These are phyloP conservation scores for Platyura marginata DNA, from an alignment of 1,140 invertebrate genomes.

Conservation along the genomic window DNA sequence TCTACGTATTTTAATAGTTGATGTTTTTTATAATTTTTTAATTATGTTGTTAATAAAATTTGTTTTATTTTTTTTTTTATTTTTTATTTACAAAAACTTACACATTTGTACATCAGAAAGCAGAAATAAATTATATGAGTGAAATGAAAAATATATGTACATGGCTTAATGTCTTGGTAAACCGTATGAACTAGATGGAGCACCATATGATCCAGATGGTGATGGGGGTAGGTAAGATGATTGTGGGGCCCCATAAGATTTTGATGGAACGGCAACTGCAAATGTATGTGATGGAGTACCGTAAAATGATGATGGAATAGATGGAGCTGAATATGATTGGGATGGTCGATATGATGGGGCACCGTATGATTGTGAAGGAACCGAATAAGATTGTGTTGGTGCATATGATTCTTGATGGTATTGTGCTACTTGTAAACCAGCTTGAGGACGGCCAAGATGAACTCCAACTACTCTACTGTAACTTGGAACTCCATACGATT, in stretches of 20 bases:
- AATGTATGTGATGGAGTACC: constrained; percentile 6
- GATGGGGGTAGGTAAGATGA: constrained; percentile 38
- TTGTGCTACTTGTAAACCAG: constrained; percentile 17
- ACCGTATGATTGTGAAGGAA: neutral
- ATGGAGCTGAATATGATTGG: neutral
- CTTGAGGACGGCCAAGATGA: neutral
- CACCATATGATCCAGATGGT: neutral
- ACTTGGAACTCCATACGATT: neutral
- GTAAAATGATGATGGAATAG: neutral
- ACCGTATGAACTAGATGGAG: neutral
- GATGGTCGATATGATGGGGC: neutral
- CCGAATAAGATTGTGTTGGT: neutral
- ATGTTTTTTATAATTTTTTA: neutral
- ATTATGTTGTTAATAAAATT: neutral
- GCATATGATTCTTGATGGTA: constrained; percentile 13
- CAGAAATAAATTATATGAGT: no score
- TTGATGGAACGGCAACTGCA: neutral
- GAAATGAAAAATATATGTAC: no score
- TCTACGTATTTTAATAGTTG: constrained; percentile 10
- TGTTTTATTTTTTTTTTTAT: no score
- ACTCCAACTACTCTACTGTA: neutral
- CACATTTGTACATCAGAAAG: no score
- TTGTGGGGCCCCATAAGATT: constrained; percentile 21
- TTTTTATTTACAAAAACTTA: no score
- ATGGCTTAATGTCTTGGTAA: no score